Base-by-base conservation (phyloP, 2,888 invertebrate genomes). In the Drosophila stalkeri region DNA sequence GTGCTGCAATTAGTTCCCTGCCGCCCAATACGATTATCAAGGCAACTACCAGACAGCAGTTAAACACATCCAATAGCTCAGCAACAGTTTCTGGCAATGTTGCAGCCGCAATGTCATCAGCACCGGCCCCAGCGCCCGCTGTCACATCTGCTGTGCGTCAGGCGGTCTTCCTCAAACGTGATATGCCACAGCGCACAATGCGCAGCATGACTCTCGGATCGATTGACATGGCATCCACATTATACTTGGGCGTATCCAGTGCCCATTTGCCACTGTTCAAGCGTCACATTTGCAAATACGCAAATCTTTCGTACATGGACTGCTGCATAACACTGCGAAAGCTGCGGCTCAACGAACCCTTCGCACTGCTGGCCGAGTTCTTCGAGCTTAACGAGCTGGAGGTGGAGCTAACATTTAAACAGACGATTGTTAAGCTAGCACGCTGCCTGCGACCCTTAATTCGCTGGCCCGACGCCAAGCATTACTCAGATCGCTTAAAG, bases 391-490 rank as follows among this genome's bases (percentile, higher is more conserved):
- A 72, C 20, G 92, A 92, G 55, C 55, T 64, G 14, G 93, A 93
- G 63, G 87, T 89, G 3, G 91, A 92, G 51, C 87, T 90, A 12
- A 88, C 90, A 4, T 92, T 92, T 55, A 89, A 89, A 20, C 86
- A 87, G 0, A 92, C 91, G 0, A 71, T 93, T 0, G 80, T 87
- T 0, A 90, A 90, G 49, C 70, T 93, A 56, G 84, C 92, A 3
- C 91, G 92, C 52, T 92, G 91, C 60, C 72, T 93, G 68, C 91
- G 92, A 41, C 88, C 86, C 56, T 78, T 93, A 0, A 91, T 93
- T 11, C 86, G 92, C 49, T 93, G 93, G 93, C 91, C 93, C 0
- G 92, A 92, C 39, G 89, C 89, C 6, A 92, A 92, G 46, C 91
- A 91, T 39, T 92, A 92, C 67, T 91, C 91, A 57, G 93, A 92